phyloP scores from a whole-genome alignment of 2,888 invertebrate species.

The Euplexia lucipara region DNA sequence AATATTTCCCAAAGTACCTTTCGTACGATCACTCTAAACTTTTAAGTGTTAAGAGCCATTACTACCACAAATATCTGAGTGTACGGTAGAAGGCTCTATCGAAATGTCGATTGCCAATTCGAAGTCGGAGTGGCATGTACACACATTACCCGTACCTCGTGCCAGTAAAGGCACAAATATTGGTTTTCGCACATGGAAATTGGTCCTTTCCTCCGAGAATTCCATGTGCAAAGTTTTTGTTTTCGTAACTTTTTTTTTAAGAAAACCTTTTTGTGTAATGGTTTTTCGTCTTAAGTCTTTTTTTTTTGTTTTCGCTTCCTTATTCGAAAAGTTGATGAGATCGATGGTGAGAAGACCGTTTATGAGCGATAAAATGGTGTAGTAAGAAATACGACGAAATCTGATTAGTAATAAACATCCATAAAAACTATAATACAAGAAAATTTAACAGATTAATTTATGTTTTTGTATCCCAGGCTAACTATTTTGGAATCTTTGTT shows the following conservation, averaged over 20 bases:
- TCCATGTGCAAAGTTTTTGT: constrained; percentile 24
- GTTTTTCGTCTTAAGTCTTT: neutral
- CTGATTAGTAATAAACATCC: no score
- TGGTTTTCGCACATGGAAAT: constrained; percentile 58
- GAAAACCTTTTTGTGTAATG: constrained; percentile 2
- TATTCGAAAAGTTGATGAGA: constrained; percentile 2
- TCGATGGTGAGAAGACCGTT: neutral
- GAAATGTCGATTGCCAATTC: constrained; percentile 75
- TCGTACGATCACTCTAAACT: constrained; percentile 46
- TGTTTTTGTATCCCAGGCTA: no score
- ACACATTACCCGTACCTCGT: constrained; percentile 75
- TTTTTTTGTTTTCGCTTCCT: constrained; percentile 9
- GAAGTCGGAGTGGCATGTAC: constrained; percentile 70
- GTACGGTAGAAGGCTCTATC: constrained; percentile 63
- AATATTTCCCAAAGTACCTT: constrained; percentile 40
- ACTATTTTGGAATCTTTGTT: no score
- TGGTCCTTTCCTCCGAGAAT: constrained; percentile 34
- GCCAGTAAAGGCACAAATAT: constrained; percentile 56
- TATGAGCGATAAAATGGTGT: no score
- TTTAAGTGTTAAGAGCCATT: constrained; percentile 68
- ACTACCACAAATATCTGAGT: constrained; percentile 65
- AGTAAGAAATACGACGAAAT: no score
- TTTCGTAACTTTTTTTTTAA: constrained; percentile 28
- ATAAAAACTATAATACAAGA: no score
- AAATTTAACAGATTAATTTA: no score